Evolutionary conservation across 2,888 invertebrate genomes (phyloP).

Genomic region (Pachycephus smyrnensis): DNA sequence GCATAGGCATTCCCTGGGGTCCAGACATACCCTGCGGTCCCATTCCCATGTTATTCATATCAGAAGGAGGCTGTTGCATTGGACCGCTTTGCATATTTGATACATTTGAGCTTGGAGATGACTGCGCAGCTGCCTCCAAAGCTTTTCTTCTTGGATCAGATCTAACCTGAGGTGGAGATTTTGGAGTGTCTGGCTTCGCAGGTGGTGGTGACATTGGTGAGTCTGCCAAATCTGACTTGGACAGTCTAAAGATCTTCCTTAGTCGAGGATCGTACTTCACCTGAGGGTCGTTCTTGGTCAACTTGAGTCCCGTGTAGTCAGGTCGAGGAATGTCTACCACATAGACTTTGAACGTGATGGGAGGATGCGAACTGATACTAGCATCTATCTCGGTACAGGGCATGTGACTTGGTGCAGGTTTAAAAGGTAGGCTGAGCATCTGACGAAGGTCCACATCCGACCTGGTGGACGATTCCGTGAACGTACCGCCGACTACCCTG

Average conservation of each 20-base stretch:
- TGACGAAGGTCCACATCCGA: conserved; percentile 81
- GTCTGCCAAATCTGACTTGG: conserved; percentile 71
- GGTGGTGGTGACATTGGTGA: conserved; percentile 72
- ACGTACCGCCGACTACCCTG: conserved; percentile 65
- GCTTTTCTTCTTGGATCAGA: conserved; percentile 61
- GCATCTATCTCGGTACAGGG: conserved; percentile 91
- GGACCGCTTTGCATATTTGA: neutral
- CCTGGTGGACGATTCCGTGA: conserved; percentile 50
- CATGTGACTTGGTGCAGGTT: conserved; percentile 83
- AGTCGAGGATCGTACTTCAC: conserved; percentile 81
- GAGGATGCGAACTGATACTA: conserved; percentile 81
- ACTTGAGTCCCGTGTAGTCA: conserved; percentile 80
- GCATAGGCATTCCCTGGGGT: conserved; percentile 42
- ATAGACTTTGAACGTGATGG: conserved; percentile 76
- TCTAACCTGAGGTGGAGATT: conserved; percentile 63
- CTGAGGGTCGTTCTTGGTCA: conserved; percentile 78
- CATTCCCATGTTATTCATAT: conserved; percentile 44
- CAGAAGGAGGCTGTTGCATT: conserved; percentile 26
- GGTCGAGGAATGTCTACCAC: conserved; percentile 78
- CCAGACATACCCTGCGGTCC: conserved; percentile 29
- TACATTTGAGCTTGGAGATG: conserved; percentile 11
- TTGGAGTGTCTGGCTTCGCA: conserved; percentile 65
- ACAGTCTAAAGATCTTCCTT: conserved; percentile 79
- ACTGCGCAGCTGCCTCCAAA: conserved; percentile 49
- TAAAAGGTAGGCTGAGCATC: conserved; percentile 78